Evolutionary conservation across 2,797 vertebrate species (phyloP).

Genomic region (Fratercula arctica): DNA sequence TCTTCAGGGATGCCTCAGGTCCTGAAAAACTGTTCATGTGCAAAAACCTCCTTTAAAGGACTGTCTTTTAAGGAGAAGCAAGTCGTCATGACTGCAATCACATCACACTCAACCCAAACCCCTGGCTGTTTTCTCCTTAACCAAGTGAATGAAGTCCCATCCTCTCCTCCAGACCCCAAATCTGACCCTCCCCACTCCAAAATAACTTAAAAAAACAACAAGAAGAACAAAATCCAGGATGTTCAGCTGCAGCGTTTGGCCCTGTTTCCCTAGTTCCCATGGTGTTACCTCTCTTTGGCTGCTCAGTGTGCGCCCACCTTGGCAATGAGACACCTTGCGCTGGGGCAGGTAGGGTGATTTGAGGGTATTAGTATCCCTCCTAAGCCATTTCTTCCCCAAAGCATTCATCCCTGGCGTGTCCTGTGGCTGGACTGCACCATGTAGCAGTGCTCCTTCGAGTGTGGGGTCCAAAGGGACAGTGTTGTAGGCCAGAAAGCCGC

Average conservation of each 20-base stretch:
- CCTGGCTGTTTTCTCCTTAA: not conserved
- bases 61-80: not conserved
- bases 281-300: not conserved
- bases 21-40: not conserved
- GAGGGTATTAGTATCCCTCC: not conserved
- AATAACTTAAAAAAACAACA: not conserved
- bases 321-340: not conserved
- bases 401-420: not conserved
- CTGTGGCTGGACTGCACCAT: not conserved
- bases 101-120: not conserved
- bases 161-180: not conserved
- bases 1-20: not conserved
- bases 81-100: not conserved
- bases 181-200: not conserved
- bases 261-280: fast-evolving
- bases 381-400: not conserved
- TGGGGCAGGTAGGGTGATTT: not conserved
- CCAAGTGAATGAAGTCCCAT: not conserved
- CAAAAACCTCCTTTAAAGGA: not conserved
- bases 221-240: not conserved
- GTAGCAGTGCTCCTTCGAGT: not conserved
- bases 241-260: not conserved
- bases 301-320: not conserved
- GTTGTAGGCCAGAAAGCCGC: not conserved
- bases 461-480: not conserved